Conservation (phyloP, 1,140 invertebrate species). For the Pomacea maculata region DNA sequence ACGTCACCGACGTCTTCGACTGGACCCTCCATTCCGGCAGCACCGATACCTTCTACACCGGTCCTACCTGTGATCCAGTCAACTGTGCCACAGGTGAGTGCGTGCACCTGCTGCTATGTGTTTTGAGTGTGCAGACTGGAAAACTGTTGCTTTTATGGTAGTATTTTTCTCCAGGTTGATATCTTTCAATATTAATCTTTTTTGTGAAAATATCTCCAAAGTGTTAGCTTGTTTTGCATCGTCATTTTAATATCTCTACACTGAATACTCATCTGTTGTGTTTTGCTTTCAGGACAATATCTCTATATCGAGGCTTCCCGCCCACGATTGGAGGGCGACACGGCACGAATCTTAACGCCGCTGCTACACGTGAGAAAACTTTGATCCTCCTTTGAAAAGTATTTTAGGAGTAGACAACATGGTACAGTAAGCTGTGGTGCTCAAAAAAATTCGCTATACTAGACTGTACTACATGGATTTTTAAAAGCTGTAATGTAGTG, state of each 20-base stretch:
- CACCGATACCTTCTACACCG: constrained; percentile 31
- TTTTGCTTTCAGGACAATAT: constrained; percentile 46
- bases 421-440: background rate
- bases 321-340: constrained; percentile 51
- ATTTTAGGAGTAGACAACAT: background rate
- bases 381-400: no score
- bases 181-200: no score
- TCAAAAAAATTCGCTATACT: background rate
- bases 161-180: no score
- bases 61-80: constrained; percentile 40
- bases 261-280: no score
- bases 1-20: constrained; percentile 37
- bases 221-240: no score
- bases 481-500: background rate
- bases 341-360: constrained; percentile 37
- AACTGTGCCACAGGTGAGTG: constrained; percentile 22
- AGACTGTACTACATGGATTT: background rate
- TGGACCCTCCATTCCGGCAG: constrained; percentile 31
- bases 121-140: background rate
- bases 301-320: constrained; percentile 57
- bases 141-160: no score
- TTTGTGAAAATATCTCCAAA: no score
- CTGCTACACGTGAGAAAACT: constrained; percentile 18
- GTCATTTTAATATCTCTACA: no score
- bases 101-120: background rate